Conservation (phyloP, 92 coral and sea anemone species). For the Ricordea florida region DNA sequence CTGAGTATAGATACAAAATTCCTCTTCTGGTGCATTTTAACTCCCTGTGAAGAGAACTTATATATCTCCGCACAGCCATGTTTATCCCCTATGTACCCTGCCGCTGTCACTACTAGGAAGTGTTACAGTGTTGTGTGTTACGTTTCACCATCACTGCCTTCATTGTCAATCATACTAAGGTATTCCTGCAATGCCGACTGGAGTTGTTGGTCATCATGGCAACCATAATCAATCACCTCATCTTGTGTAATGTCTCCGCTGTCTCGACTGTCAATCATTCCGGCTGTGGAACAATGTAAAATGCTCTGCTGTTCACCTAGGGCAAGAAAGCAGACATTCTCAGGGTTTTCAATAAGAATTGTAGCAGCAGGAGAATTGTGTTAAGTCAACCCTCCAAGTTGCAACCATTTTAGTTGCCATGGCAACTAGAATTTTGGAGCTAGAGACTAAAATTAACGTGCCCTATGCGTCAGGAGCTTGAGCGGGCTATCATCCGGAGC, state of each 20-base stretch:
- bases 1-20: too few species aligned
- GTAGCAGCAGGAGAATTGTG: not conserved
- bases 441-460: not conserved
- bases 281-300: not conserved
- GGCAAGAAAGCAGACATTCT: not conserved
- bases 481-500: too few species aligned
- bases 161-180: conserved; percentile 53
- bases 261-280: not conserved
- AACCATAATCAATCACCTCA: conserved; percentile 72
- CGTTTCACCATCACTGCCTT: conserved; percentile 46
- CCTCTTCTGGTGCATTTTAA: too few species aligned
- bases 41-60: too few species aligned
- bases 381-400: too few species aligned
- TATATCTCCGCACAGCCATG: too few species aligned
- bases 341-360: not conserved
- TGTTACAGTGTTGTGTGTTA: not conserved
- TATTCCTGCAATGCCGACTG: conserved; percentile 78
- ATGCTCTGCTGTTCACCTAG: conserved; percentile 13
- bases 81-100: too few species aligned
- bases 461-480: too few species aligned
- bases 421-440: not conserved
- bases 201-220: conserved; percentile 48
- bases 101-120: too few species aligned
- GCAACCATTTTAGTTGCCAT: too few species aligned
- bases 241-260: conserved; percentile 56